Evolutionary conservation across 2,888 invertebrate genomes (phyloP), one percentile per base, ranked within the genome.

Genomic region (Cheilosia impressa): DNA sequence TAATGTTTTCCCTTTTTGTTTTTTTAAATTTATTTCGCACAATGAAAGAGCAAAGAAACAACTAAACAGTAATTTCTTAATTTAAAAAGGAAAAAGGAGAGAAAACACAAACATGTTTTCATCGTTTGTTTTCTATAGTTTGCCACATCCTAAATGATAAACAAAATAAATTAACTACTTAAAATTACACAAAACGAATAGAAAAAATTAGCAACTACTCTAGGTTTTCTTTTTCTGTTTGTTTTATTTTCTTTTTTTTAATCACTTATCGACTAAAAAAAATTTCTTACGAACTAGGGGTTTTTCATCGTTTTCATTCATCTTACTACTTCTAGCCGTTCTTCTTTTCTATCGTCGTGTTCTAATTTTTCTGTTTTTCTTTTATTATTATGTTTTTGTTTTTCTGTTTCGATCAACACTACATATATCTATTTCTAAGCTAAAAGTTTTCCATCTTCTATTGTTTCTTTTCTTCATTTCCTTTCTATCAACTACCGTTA

Each of bases 121-220:
- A 22, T 55, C 57, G 55, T 57, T 53, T 43, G 50, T 52, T 75
- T 47, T 71, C 66, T 79, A 43, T 65, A 47, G 34, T 66, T 80
- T 80, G 53, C 45, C 60, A 72, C 43, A 55, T 71, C 57, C 75
- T 77, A 77, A 80, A 85, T 72, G 63, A 72, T 81, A 76, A 81
- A 87, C 69, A 83, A 79, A 87, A 87, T 87, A 87, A 87, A 87
- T 87, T 87, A 87, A 87, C 87, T 87, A 87, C 87, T 87, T 87
- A 87, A 71, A 87, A 75, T 72, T 83, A 83, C 63, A 72, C 65
- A 68, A 82, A 83, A 83, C 71, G 58, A 66, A 82, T 71, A 83
- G 69, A 83, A 83, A 79, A 82, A 78, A 76, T 76, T 83, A 83
- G 78, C 78, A 75, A 83, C 78, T 87, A 82, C 69, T 62, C 73